A percentile compares a stretch with the other conserved stretches of the same genome.
phyloP scores from a whole-genome alignment of 2,888 invertebrate genomes.

The Malacosoma neustria region DNA sequence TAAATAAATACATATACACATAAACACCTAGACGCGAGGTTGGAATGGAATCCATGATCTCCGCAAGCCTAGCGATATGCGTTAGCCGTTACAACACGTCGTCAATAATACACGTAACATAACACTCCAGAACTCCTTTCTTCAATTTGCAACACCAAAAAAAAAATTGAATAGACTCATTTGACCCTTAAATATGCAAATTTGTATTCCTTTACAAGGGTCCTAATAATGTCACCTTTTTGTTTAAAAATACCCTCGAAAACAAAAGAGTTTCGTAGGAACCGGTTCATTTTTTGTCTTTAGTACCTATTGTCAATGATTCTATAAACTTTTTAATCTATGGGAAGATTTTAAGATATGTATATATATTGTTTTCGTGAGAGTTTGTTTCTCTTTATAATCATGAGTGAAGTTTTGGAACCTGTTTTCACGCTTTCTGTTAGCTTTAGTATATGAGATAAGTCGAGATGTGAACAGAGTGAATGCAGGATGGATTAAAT shows the following conservation, averaged over 20 bases:
- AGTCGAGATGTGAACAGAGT: too few relatives aligned
- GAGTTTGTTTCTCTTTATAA: not conserved
- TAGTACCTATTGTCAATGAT: not conserved
- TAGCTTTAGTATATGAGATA: too few relatives aligned
- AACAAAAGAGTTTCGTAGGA: not conserved
- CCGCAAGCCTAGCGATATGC: too few relatives aligned
- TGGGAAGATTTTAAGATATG: not conserved
- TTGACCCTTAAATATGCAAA: constrained; percentile 48
- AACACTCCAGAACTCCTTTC: not conserved
- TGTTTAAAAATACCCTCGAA: constrained; percentile 14
- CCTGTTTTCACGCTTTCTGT: not conserved
- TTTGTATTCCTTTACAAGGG: constrained; percentile 32
- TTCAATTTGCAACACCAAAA: not conserved
- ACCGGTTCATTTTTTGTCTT: not conserved
- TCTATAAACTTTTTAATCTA: not conserved
- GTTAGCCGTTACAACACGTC: too few relatives aligned
- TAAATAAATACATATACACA: too few relatives aligned
- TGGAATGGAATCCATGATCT: too few relatives aligned
- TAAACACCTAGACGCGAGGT: too few relatives aligned
- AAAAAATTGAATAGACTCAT: constrained; percentile 18
- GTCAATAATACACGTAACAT: too few relatives aligned
- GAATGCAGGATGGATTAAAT: too few relatives aligned
- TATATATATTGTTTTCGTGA: not conserved
- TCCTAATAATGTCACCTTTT: constrained; percentile 35
- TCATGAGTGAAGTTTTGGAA: not conserved